phyloP scores from a whole-genome alignment of 2,797 vertebrate species.

The Taeniopygia guttata region DNA sequence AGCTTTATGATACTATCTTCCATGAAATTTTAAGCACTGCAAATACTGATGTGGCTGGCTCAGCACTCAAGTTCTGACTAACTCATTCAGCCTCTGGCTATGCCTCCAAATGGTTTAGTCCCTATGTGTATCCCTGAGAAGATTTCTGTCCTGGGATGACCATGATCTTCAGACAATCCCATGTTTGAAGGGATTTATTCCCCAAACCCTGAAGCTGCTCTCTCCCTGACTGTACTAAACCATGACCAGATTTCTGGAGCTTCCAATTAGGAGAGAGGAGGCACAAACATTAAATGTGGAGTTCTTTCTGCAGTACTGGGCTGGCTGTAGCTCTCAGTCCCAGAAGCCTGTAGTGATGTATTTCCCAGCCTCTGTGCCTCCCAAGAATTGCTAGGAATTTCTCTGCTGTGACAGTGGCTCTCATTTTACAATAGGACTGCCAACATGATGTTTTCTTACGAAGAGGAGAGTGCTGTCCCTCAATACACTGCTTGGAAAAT shows the following conservation, averaged over 20 bases:
- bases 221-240: not conserved
- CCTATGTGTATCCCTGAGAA: not conserved
- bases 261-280: not conserved
- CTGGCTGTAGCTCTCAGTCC: not conserved
- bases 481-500: not conserved
- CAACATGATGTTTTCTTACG: not conserved
- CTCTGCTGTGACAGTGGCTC: not conserved
- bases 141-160: not conserved
- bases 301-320: not conserved
- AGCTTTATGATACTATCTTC: slow-evolving; percentile 4
- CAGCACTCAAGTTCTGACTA: not conserved
- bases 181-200: not conserved
- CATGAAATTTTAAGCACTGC: not conserved
- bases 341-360: not conserved
- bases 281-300: not conserved
- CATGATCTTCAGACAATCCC: not conserved
- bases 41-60: not conserved
- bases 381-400: not conserved
- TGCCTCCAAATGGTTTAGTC: not conserved
- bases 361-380: not conserved
- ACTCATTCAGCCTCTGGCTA: not conserved
- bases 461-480: not conserved
- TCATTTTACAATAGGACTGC: not conserved
- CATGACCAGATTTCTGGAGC: not conserved
- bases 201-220: not conserved